Conservation (phyloP, 2,797 vertebrate genomes). For the Cossypha niveicapilla region DNA sequence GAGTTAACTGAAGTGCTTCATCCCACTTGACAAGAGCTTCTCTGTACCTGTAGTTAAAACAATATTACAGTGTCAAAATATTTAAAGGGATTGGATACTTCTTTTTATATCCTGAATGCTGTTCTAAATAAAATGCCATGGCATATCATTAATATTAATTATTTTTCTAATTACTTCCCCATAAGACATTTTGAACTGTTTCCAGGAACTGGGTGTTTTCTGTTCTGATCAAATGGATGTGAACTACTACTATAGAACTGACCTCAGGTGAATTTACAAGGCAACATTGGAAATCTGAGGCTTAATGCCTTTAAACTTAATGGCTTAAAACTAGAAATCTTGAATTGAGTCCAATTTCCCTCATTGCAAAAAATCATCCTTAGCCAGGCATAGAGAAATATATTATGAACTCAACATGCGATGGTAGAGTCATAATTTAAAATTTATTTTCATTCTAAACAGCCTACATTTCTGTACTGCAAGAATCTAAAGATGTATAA, state of each 20-base stretch:
- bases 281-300: not conserved
- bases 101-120: not conserved
- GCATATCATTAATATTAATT: not conserved
- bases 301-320: not conserved
- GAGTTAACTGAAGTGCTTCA: conserved; percentile 91
- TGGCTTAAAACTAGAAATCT: not conserved
- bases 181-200: not conserved
- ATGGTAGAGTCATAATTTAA: not conserved
- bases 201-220: not conserved
- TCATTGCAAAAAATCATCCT: not conserved
- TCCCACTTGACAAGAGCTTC: conserved; percentile 95
- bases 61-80: conserved; percentile 21
- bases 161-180: not conserved
- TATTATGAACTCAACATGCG: not conserved
- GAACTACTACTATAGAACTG: not conserved
- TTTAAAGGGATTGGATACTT: not conserved
- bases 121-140: not conserved
- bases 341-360: not conserved
- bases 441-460: not conserved
- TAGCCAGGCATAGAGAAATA: not conserved
- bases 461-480: not conserved
- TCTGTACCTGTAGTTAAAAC: conserved; percentile 79
- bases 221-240: not conserved
- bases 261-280: not conserved
- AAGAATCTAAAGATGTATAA: not conserved